Percentiles rank a stretch among this genome's conserved stretches.
phyloP scores from a whole-genome alignment of 2,888 invertebrate genomes.

The Allacma fusca region DNA sequence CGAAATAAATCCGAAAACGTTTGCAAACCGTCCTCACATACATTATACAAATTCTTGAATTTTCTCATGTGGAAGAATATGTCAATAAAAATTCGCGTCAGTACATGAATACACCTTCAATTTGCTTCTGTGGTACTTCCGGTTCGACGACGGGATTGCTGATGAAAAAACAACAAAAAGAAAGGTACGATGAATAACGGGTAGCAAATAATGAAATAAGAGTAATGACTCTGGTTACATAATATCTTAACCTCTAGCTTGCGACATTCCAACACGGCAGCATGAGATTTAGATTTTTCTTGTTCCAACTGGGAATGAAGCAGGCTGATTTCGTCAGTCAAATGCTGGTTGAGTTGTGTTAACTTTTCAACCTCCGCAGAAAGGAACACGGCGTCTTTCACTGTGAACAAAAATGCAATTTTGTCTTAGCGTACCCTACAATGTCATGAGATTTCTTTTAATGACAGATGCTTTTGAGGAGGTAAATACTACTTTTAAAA shows the following conservation, averaged over 20 bases:
- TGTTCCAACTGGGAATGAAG: conserved; percentile 78
- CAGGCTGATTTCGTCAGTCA: conserved; percentile 74
- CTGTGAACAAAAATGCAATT: conserved; percentile 65
- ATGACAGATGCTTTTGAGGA: neutral
- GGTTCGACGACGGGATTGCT: conserved; percentile 54
- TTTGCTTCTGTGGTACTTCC: conserved; percentile 28
- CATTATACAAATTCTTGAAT: neutral
- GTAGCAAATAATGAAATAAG: neutral
- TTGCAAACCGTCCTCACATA: neutral
- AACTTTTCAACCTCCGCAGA: conserved; percentile 77
- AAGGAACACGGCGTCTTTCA: conserved; percentile 81
- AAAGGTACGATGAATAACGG: neutral
- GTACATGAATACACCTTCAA: neutral
- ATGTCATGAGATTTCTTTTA: neutral
- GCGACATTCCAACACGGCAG: conserved; percentile 53
- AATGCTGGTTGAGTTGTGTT: conserved; percentile 74
- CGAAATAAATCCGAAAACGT: neutral
- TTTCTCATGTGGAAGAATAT: conserved; percentile 25
- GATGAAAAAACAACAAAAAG: neutral
- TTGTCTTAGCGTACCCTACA: neutral
- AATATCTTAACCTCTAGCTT: conserved; percentile 60
- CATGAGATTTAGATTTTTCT: conserved; percentile 72
- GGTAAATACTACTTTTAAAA: conserved; percentile 34
- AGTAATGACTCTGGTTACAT: too few relatives aligned
- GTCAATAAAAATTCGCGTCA: neutral